Percentiles rank a stretch among this genome's conserved stretches.
These are phyloP conservation scores for Plebejus argus DNA, from an alignment of 2,888 invertebrate genomes.

Conservation along the genomic window DNA sequence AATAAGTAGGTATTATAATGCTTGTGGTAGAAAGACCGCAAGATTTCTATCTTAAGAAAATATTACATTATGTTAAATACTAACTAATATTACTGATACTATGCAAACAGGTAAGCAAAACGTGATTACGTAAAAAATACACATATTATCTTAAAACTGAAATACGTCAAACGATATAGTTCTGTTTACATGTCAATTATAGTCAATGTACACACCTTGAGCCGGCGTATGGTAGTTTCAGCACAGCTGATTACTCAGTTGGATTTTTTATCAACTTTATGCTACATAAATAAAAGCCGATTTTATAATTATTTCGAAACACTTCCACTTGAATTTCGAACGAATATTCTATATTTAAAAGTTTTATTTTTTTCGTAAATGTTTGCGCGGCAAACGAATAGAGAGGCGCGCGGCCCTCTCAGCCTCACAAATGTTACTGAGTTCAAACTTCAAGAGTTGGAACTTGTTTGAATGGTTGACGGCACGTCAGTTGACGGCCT, in stretches of 20 bases:
- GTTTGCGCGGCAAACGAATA: constrained; percentile 60
- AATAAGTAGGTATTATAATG: constrained; percentile 42
- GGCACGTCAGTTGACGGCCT: constrained; percentile 47
- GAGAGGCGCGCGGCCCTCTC: constrained; percentile 66
- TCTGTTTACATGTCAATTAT: constrained; percentile 46
- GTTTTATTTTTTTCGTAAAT: constrained; percentile 66
- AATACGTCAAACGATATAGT: constrained; percentile 35
- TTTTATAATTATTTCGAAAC: constrained; percentile 46
- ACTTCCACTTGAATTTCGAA: constrained; percentile 49
- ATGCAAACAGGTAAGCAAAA: not conserved
- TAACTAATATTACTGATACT: not conserved
- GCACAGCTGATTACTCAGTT: constrained; percentile 49
- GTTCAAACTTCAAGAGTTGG: constrained; percentile 33
- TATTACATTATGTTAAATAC: not conserved
- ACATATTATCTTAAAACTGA: constrained; percentile 9
- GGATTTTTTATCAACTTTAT: constrained; percentile 32
- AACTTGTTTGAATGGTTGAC: constrained; percentile 31
- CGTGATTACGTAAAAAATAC: constrained; percentile 8
- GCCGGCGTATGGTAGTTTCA: constrained; percentile 51
- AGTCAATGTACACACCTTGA: constrained; percentile 72
- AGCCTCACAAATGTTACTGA: constrained; percentile 68
- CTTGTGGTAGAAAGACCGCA: constrained; percentile 57
- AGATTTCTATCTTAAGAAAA: constrained; percentile 48
- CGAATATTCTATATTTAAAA: constrained; percentile 48
- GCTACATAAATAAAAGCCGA: constrained; percentile 37